phyloP scores from a whole-genome alignment of 2,113 vertebrate genomes.

The Myodes glareolus region DNA sequence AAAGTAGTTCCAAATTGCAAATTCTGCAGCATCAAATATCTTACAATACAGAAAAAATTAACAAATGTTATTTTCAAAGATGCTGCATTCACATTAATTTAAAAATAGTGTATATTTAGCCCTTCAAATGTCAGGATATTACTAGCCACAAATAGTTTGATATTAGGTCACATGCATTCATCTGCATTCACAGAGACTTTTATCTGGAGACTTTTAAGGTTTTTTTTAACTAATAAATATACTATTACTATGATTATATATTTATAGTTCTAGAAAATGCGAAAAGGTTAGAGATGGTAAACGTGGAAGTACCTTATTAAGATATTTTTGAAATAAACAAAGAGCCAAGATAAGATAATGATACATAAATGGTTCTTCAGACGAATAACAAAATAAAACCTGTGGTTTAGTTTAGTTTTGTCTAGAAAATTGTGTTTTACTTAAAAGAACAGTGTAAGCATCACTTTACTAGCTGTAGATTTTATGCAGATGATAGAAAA shows the following conservation, averaged over 20 bases:
- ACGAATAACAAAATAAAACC: background rate
- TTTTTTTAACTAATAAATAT: background rate
- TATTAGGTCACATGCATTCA: background rate
- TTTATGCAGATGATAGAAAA: background rate
- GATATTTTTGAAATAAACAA: background rate
- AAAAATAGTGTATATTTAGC: background rate
- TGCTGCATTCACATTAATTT: background rate
- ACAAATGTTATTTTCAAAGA: conserved; percentile 18
- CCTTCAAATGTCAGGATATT: background rate
- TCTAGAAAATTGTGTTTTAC: background rate
- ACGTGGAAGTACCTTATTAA: background rate
- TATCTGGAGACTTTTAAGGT: background rate
- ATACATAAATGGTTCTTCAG: conserved; percentile 16
- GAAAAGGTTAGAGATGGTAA: background rate
- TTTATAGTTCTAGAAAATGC: background rate
- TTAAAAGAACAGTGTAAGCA: background rate
- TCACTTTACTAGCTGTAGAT: background rate
- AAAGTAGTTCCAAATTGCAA: background rate
- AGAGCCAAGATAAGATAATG: background rate
- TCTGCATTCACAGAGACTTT: background rate
- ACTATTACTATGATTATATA: background rate
- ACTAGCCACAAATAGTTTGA: conserved; percentile 30
- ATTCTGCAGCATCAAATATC: background rate
- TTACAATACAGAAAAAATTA: conserved; percentile 2
- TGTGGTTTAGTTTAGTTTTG: background rate